Percentiles rank a stretch among this genome's conserved stretches.
phyloP scores from a whole-genome alignment of 2,888 invertebrate genomes.

The Drosophila kambysellisi region DNA sequence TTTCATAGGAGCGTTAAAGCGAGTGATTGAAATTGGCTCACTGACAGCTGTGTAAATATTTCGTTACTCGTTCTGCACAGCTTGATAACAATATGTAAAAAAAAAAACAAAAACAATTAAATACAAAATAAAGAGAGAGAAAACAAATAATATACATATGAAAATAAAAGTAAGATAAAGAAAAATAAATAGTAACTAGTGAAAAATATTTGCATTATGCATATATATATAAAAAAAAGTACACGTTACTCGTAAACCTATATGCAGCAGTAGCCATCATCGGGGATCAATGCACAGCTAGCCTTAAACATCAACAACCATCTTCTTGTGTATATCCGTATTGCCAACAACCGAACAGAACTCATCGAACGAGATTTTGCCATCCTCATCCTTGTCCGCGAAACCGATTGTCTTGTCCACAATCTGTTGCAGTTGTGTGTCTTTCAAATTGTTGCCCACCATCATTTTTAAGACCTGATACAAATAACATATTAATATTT shows the following conservation, averaged over 20 bases:
- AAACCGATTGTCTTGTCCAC: constrained; percentile 99
- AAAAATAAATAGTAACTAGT: constrained; percentile 64
- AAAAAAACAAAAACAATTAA: constrained; percentile 21
- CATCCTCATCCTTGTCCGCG: constrained; percentile 99
- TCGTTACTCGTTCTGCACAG: constrained; percentile 30
- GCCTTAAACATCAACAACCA: constrained; percentile 98
- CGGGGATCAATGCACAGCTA: neutral
- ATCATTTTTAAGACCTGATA: constrained; percentile 94
- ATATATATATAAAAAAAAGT: constrained; percentile 53
- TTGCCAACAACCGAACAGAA: constrained; percentile 99
- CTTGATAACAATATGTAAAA: constrained; percentile 34
- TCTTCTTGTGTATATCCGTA: constrained; percentile 99
- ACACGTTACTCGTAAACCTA: constrained; percentile 56
- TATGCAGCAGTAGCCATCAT: constrained; percentile 25
- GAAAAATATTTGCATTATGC: constrained; percentile 49
- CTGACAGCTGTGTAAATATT: constrained; percentile 50
- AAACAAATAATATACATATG: constrained; percentile 31
- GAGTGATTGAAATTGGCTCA: constrained; percentile 40
- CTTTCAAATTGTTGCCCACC: constrained; percentile 99
- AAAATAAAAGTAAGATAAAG: constrained; percentile 18
- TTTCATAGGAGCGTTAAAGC: constrained; percentile 50
- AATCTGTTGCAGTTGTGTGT: constrained; percentile 99
- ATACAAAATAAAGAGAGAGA: constrained; percentile 16
- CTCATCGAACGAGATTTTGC: constrained; percentile 99
- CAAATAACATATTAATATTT: neutral